phyloP scores from a whole-genome alignment of 30 jellyfish, hydroid and myxozoan genomes.

The Sanderia malayensis region DNA sequence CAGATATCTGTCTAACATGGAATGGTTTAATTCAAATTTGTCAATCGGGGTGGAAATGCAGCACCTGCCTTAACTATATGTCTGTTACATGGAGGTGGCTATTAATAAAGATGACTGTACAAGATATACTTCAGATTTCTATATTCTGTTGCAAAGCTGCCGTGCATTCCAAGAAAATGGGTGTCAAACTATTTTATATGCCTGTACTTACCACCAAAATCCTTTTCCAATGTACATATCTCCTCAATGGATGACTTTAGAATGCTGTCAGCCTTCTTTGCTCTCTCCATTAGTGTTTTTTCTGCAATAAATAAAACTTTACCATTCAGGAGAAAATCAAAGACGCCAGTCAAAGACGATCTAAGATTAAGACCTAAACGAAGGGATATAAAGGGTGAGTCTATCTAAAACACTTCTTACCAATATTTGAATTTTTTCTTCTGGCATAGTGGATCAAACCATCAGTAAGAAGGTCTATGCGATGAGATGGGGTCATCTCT shows the following conservation, averaged over 20 bases:
- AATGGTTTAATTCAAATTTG: constrained; percentile 9
- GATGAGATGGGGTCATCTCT: constrained; percentile 33
- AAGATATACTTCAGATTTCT: constrained; percentile 1
- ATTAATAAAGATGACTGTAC: constrained; percentile 7
- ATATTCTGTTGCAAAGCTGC: constrained; percentile 2
- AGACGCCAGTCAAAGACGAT: not conserved
- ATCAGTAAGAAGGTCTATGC: constrained; percentile 23
- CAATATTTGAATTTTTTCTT: constrained; percentile 1
- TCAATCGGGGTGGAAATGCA: constrained; percentile 15
- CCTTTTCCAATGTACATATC: constrained; percentile 13
- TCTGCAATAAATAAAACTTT: constrained; percentile 6
- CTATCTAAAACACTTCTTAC: not conserved
- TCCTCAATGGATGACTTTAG: constrained; percentile 13
- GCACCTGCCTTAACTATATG: not conserved
- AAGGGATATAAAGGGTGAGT: not conserved
- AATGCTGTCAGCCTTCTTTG: constrained; percentile 7
- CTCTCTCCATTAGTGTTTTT: constrained; percentile 14
- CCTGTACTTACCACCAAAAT: constrained; percentile 13
- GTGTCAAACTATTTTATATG: constrained; percentile 4
- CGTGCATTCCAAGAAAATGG: constrained; percentile 5
- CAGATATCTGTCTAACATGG: constrained; percentile 5
- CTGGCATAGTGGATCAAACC: constrained; percentile 34
- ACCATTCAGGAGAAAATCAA: not conserved
- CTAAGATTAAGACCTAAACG: not conserved
- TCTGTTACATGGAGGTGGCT: not conserved